Base-by-base conservation (phyloP, 2,888 invertebrate genomes). In the Protula sp. region DNA sequence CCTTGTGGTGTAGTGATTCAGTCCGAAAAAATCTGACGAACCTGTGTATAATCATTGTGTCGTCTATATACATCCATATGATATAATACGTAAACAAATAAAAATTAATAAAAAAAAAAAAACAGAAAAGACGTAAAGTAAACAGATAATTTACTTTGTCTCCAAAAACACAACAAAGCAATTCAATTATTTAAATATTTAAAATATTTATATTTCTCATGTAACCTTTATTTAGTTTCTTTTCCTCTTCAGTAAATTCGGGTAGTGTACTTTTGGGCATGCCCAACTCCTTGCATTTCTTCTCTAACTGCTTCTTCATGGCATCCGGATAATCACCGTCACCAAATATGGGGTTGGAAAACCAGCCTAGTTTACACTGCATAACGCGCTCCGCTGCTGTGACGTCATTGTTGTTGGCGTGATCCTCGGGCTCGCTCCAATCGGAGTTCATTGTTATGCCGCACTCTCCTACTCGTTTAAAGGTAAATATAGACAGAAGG, bases 1-100 rank as follows among this genome's bases (percentile, higher is more conserved):
- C 24, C 65, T 48, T 1, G 75, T 67, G 1, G 88, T 87, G 74
- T 91, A 91, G 61, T 87, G 86, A 74, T 91, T 90, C 24, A 90
- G 74, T 0, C 89, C 90, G 55, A 90, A 82, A 78, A 88, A 89
- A 74, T 92, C 90, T 1, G 84, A 83, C 0, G 88, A 86, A 71
- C 83, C 86, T 80, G 50, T 38, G n/a, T n/a, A n/a, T n/a, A n/a
- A n/a, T n/a, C n/a, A n/a, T n/a, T n/a, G n/a, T n/a, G n/a, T n/a
- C n/a, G n/a, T n/a, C n/a, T n/a, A n/a, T n/a, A n/a, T n/a, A n/a
- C n/a, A n/a, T n/a, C n/a, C n/a, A n/a, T n/a, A n/a, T n/a, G n/a
- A n/a, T n/a, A n/a, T n/a, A n/a, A n/a, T n/a, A n/a, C n/a, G n/a
- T n/a, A n/a, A n/a, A n/a, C n/a, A n/a, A n/a, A n/a, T n/a, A n/a